Evolutionary conservation across 2,888 invertebrate genomes (phyloP).

Genomic region (Erebia palarica): DNA sequence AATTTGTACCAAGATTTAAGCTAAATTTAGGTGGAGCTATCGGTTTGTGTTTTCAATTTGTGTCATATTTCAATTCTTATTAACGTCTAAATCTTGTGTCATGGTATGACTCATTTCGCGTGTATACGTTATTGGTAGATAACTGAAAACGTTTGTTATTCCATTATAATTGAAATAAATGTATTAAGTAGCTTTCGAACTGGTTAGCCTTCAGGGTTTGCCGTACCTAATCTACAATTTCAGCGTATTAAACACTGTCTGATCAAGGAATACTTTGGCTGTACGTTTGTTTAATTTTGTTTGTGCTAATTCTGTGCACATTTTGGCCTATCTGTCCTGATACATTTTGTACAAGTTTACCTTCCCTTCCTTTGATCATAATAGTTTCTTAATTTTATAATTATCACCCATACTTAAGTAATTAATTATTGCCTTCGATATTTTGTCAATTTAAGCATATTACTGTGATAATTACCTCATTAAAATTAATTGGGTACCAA

Average conservation of each 20-base stretch:
- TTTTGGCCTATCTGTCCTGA: background rate
- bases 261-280: constrained; percentile 17
- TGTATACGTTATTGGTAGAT: constrained; percentile 16
- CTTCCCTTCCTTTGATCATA: background rate
- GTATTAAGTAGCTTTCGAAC: constrained; percentile 20
- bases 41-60: constrained; percentile 29
- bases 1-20: constrained; percentile 48
- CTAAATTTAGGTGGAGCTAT: constrained; percentile 33
- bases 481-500: background rate
- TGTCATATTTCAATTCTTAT: constrained; percentile 20
- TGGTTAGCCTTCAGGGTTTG: constrained; percentile 29
- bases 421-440: background rate
- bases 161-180: constrained; percentile 19
- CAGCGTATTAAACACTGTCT: constrained; percentile 23
- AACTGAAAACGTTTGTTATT: constrained; percentile 26
- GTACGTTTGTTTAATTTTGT: constrained; percentile 4
- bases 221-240: constrained; percentile 24
- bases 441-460: constrained; percentile 4
- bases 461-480: constrained; percentile 6
- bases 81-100: constrained; percentile 24
- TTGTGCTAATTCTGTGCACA: background rate
- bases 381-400: too few species aligned
- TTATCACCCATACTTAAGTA: background rate
- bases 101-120: constrained; percentile 23
- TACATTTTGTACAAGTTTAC: background rate